phyloP scores from a whole-genome alignment of 1,140 invertebrate genomes.

The Mercenaria mercenaria region DNA sequence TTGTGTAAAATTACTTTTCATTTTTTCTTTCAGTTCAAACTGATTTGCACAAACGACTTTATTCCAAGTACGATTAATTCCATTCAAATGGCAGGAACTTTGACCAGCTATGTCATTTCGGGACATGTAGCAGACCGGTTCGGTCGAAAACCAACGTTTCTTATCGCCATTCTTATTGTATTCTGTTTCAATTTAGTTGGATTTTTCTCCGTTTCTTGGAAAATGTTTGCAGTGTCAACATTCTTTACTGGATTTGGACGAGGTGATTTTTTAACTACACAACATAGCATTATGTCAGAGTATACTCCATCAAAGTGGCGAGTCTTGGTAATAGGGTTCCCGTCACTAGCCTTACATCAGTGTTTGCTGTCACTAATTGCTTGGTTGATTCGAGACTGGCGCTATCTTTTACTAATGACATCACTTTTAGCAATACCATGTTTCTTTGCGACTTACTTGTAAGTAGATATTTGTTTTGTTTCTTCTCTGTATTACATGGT shows the following conservation, averaged over 20 bases:
- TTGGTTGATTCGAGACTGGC: slow-evolving; percentile 26
- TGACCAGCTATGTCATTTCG: slow-evolving; percentile 52
- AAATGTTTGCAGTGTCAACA: slow-evolving; percentile 56
- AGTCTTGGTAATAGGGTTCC: slow-evolving; percentile 14
- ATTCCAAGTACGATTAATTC: slow-evolving; percentile 57
- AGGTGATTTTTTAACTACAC: background rate
- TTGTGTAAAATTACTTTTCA: no score
- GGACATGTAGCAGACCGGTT: slow-evolving; percentile 58
- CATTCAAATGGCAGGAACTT: slow-evolving; percentile 64
- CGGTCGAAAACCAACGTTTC: slow-evolving; percentile 61
- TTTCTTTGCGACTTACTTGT: background rate
- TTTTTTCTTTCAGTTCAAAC: slow-evolving; percentile 56
- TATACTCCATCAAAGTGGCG: slow-evolving; percentile 27
- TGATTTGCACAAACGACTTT: slow-evolving; percentile 65
- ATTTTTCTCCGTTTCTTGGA: slow-evolving; percentile 52
- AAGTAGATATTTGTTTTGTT: no score
- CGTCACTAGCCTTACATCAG: background rate
- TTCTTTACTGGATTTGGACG: slow-evolving; percentile 64
- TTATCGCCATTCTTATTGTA: slow-evolving; percentile 12
- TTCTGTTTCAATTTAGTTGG: background rate
- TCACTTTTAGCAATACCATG: background rate
- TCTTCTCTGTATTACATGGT: no score
- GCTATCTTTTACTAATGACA: background rate
- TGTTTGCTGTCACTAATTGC: background rate
- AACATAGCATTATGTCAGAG: background rate